Base-by-base conservation (phyloP, 2,113 vertebrate genomes). In the Lates calcarifer region DNA sequence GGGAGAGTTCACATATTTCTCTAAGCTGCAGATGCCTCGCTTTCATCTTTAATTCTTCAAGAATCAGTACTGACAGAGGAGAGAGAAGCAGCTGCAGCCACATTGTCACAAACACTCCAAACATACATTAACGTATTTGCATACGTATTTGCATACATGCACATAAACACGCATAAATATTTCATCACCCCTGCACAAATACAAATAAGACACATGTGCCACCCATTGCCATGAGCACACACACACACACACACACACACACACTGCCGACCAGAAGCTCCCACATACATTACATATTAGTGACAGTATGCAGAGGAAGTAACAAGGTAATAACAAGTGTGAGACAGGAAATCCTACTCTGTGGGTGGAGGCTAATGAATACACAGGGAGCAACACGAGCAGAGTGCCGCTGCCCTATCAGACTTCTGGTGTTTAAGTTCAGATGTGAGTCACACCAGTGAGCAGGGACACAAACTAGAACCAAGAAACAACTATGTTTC, bases 261-360 rank as follows among this genome's bases (percentile, higher is more conserved):
- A 49, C 43, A 39, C 17, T 4, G 0, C 8, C 57, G 62, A 55
- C 41, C 18, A 64, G 10, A 63, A 63, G 26, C 29, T 29, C 31
- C 63, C 45, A 57, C 24, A 65, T 64, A 55, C 33, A 39, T 55
- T 74, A 65, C 74, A 4, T 62, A 74, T 82, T 67, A 61, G 72
- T 74, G 86, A 68, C 84, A 77, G 37, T 43, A 39, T 72, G 75
- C 73, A 77, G 74, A 78, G 85, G 84, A 82, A 57, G 72, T 14
- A 83, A 78, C 64, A 65, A 78, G 51, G 65, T 87, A 92, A 90
- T 87, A 85, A 83, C 81, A 74, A 85, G 86, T 88, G 79, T 85
- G 83, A 89, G 80, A 82, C 87, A 85, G 88, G 87, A 92, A 92
- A 86, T 91, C 90, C 86, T 74, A 77, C 71, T 74, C 70, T 80